A percentile compares a stretch with the other conserved stretches of the same genome.
These are phyloP conservation scores for Chamaetylas fuelleborni DNA, from an alignment of 2,113 vertebrate genomes.

Conservation along the genomic window DNA sequence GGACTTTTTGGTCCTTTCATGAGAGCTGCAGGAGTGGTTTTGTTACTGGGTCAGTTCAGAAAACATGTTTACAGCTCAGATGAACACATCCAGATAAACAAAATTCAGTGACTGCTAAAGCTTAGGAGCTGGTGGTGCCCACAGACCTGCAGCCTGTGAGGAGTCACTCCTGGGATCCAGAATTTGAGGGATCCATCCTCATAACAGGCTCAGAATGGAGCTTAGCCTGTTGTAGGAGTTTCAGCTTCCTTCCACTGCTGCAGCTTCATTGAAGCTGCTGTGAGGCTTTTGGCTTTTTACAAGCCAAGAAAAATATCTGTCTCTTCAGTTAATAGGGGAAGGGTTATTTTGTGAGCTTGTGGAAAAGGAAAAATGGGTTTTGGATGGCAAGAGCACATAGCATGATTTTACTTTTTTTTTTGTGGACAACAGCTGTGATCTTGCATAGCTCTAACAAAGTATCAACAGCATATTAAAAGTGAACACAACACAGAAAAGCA, in stretches of 20 bases:
- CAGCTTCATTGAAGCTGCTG: neutral
- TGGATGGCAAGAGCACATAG: conserved; percentile 36
- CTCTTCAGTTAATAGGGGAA: neutral
- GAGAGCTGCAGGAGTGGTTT: neutral
- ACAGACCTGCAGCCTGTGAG: neutral
- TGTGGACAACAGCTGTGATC: conserved; percentile 38
- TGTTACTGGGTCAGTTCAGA: neutral
- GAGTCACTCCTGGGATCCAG: neutral
- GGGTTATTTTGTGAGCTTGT: neutral
- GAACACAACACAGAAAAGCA: neutral
- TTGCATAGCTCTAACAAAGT: conserved; percentile 41
- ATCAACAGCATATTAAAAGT: conserved; percentile 16
- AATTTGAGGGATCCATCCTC: neutral
- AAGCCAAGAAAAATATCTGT: conserved; percentile 10
- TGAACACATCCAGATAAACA: rapidly evolving
- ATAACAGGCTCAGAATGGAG: neutral
- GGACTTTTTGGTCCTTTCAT: neutral
- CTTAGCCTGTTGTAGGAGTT: neutral
- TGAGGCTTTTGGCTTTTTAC: neutral
- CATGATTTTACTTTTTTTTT: neutral
- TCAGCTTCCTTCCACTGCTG: neutral
- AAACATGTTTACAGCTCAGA: neutral
- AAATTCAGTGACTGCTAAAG: neutral
- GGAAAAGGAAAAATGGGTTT: conserved; percentile 20
- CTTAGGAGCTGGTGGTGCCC: neutral